Percentiles rank a stretch among this genome's conserved stretches.
Evolutionary conservation across 2,797 vertebrate genomes (phyloP).

Genomic region (Tokudaia muenninki): DNA sequence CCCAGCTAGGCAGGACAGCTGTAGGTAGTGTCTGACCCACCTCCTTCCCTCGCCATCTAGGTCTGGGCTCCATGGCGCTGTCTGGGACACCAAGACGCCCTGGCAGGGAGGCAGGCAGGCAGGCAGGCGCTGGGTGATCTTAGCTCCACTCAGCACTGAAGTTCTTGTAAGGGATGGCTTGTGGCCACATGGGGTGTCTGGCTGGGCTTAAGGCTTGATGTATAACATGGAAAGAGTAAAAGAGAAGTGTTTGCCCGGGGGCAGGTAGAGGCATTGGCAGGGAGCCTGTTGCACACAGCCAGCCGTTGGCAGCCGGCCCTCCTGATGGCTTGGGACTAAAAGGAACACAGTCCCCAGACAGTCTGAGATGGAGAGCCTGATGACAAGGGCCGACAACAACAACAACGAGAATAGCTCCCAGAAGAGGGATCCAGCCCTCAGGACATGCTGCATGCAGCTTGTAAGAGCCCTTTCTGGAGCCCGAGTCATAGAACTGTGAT

Average conservation of each 20-base stretch:
- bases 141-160: background rate
- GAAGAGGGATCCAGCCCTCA: background rate
- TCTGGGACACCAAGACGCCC: background rate
- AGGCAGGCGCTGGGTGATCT: background rate
- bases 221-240: background rate
- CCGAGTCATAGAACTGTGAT: background rate
- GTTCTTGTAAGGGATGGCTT: slow-evolving; percentile 75
- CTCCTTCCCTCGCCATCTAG: background rate
- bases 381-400: background rate
- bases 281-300: background rate
- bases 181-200: background rate
- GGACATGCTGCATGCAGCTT: background rate
- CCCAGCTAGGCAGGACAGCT: background rate
- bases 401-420: background rate
- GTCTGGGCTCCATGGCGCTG: rapidly evolving
- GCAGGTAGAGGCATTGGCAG: background rate
- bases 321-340: background rate
- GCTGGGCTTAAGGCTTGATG: slow-evolving; percentile 12
- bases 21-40: background rate
- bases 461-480: background rate
- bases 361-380: background rate
- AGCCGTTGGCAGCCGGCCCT: background rate
- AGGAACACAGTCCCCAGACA: background rate
- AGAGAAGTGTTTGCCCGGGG: background rate
- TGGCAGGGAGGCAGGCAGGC: background rate